Evolutionary conservation across 2,888 invertebrate species (phyloP), one percentile per base, ranked within the genome.

Genomic region (Standfussiana lucernea): DNA sequence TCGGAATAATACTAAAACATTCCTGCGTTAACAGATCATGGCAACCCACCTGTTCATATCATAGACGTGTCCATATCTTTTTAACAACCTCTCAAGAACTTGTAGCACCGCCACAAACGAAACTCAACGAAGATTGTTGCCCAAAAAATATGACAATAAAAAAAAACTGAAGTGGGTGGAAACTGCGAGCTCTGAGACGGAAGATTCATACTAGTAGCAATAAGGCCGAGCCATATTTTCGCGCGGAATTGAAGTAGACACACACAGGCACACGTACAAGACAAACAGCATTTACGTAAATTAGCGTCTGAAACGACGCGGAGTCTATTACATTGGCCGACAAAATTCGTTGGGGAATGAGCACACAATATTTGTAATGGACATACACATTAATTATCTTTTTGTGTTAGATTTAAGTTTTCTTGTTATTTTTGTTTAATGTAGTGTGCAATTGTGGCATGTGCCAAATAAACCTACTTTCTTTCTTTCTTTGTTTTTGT

Each of bases 241-340:
- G 80, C 83, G 86, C 79, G 82, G 78, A 83, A 88, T 83, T 89
- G 83, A 84, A 81, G 86, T 82, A 86, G 82, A 83, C 82, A 84
- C 88, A 85, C 81, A 86, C 77, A 83, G 56, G 11, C 68, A 71
- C 40, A 56, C 65, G 40, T 82, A 82, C 80, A 86, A 89, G 83
- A 87, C 85, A 89, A 85, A 86, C 88, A 86, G 81, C 89, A 88
- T 88, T 88, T 88, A 89, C 88, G 88, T 85, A 89, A 92, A 91
- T 88, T 90, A 90, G 87, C 86, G 82, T 86, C 88, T 90, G 86
- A 84, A 91, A 88, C 89, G 88, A 83, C 87, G 79, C 89, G 82
- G 89, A 88, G 85, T 93, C 92, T 92, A 92, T 93, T 92, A 93
- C 92, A 89, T 88, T 80, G 90, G 88, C 90, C 88, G 90, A 89